Evolutionary conservation across 2,888 invertebrate species (phyloP).

Genomic region (Unio pictorum): DNA sequence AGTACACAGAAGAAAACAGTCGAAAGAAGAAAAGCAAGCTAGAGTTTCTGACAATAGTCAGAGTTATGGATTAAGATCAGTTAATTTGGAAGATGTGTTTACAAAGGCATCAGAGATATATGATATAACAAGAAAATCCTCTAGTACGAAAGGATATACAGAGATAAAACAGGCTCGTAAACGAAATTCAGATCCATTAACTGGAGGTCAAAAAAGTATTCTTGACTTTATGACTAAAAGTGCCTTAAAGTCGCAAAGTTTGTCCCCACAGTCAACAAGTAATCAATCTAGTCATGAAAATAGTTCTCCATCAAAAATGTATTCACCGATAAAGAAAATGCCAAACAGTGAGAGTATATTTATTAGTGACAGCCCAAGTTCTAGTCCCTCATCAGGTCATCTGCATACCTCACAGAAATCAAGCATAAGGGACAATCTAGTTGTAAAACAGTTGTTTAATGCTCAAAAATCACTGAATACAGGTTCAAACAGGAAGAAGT

Average conservation of each 20-base stretch:
- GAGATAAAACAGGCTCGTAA: too few species aligned
- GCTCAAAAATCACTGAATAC: slow-evolving; percentile 31
- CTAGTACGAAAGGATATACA: too few species aligned
- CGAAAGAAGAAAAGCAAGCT: too few species aligned
- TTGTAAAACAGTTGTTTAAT: slow-evolving; percentile 45
- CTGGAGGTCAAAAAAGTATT: slow-evolving; percentile 27
- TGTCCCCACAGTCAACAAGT: background rate
- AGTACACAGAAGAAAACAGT: too few species aligned
- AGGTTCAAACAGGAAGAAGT: background rate
- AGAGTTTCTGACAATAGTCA: too few species aligned
- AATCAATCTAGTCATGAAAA: background rate
- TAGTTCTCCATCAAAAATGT: slow-evolving; percentile 28
- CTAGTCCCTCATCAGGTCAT: slow-evolving; percentile 23
- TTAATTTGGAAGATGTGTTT: slow-evolving; percentile 2
- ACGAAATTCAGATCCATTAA: background rate
- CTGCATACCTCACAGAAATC: slow-evolving; percentile 3
- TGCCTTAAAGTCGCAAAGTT: background rate
- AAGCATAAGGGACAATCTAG: slow-evolving; percentile 17
- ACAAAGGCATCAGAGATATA: slow-evolving; percentile 31
- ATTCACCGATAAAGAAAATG: slow-evolving; percentile 46
- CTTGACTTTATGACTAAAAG: slow-evolving; percentile 19
- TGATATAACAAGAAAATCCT: slow-evolving; percentile 11
- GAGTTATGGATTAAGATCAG: too few species aligned
- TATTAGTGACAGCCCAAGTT: slow-evolving; percentile 36
- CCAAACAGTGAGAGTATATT: slow-evolving; percentile 30